Conservation (phyloP, 2,888 invertebrate genomes). For the Furcula furcula region DNA sequence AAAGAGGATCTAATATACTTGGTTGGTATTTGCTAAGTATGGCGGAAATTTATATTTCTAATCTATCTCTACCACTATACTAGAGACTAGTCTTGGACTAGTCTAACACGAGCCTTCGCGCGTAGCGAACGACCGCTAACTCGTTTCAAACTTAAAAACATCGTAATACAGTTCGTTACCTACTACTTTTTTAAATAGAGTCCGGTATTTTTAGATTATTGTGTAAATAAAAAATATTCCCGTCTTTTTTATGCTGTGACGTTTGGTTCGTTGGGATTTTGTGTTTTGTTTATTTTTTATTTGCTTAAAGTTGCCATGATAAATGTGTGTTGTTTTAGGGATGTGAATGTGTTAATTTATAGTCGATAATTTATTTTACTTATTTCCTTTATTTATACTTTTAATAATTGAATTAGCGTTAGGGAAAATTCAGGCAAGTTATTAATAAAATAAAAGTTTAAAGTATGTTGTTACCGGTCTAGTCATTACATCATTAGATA, state of each 20-base stretch:
- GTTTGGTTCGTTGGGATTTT: constrained; percentile 7
- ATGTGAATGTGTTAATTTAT: not conserved
- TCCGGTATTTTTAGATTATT: not conserved
- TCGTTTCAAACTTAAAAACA: constrained; percentile 5
- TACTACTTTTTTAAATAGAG: not conserved
- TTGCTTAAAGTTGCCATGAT: constrained; percentile 1
- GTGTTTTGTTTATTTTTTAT: not conserved
- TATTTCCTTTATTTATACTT: too few species aligned
- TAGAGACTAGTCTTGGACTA: too few species aligned
- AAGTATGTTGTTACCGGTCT: too few species aligned
- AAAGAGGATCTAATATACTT: too few species aligned
- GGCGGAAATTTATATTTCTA: too few species aligned
- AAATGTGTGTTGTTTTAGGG: not conserved
- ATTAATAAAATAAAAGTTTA: too few species aligned
- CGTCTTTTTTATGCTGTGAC: constrained; percentile 1
- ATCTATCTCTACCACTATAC: too few species aligned
- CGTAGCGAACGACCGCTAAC: constrained; percentile 10
- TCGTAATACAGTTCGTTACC: not conserved
- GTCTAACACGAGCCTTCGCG: constrained; percentile 4
- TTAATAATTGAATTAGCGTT: too few species aligned
- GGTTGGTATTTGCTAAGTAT: too few species aligned
- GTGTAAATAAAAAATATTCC: too few species aligned
- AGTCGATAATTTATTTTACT: not conserved
- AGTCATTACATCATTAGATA: too few species aligned
- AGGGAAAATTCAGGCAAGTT: too few species aligned